Evolutionary conservation across 1,140 invertebrate genomes (phyloP).

Genomic region (Zaprionus davidi): DNA sequence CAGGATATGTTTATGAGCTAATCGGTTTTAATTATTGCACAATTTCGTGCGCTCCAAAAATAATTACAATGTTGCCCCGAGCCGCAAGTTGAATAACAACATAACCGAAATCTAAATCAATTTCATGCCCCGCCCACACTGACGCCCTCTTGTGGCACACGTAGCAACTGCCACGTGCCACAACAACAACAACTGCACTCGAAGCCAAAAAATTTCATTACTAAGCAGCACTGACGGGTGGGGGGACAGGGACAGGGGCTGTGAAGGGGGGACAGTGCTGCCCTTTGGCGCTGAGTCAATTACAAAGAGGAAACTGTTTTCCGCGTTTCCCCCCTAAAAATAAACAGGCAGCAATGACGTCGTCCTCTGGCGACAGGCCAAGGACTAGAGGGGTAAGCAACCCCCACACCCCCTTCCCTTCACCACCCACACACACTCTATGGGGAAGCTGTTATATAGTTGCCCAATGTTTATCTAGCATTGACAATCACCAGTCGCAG

Average conservation of each 20-base stretch:
- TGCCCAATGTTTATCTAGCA: constrained; percentile 74
- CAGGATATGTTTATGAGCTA: constrained; percentile 73
- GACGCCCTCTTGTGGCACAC: constrained; percentile 17
- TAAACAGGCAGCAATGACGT: constrained; percentile 51
- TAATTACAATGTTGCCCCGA: constrained; percentile 53
- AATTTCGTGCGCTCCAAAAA: constrained; percentile 57
- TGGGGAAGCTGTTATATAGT: constrained; percentile 54
- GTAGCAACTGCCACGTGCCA: constrained; percentile 68
- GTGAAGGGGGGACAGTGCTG: constrained; percentile 14
- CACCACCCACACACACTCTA: not conserved
- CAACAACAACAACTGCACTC: constrained; percentile 45
- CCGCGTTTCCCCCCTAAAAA: constrained; percentile 38
- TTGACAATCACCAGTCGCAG: constrained; percentile 63
- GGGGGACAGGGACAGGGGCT: not conserved
- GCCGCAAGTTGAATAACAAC: constrained; percentile 40
- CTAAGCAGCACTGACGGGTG: not conserved
- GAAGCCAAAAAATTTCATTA: constrained; percentile 72
- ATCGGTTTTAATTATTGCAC: constrained; percentile 73
- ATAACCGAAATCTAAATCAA: constrained; percentile 78
- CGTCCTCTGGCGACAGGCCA: constrained; percentile 36
- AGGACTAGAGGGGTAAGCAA: not conserved
- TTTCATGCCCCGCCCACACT: constrained; percentile 52
- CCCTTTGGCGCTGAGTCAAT: constrained; percentile 68
- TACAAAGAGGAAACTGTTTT: constrained; percentile 65
- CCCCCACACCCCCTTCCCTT: not conserved